Evolutionary conservation across 2,797 vertebrate genomes (phyloP), one percentile per base, ranked within the genome.

Genomic region (Poecile montanus): DNA sequence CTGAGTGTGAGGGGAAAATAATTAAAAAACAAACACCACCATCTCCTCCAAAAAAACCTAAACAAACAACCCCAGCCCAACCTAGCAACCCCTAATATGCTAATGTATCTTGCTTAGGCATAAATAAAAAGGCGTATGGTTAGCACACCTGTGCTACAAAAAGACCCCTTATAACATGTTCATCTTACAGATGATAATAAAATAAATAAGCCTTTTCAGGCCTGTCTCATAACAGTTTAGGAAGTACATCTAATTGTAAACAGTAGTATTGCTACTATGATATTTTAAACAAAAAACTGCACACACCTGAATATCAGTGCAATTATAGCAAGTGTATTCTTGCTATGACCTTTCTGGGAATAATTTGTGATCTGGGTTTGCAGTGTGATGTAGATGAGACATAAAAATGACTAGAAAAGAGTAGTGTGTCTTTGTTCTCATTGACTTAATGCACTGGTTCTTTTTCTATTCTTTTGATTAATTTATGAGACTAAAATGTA

Each of bases 401-500:
- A 2, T 82, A 38, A 89, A 67, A 66, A 75, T 74, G 13, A 67
- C 14, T 61, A 40, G 36, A 54, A 38, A 42, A 85, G 51, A 67
- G 26, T 40, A 60, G 11, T 2, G 2, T 60, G 66, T 62, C 76
- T 88, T 78, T 92, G 53, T 96, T 93, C 47, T 66, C 30, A 38
- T 25, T 94, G 82, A 83, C 91, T 94, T 78, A 91, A 48, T 58
- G 54, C 16, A 20, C 36, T 36, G 8, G 22, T 89, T 93, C 54
- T 72, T 61, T 85, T 89, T 71, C 51, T 73, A 2, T 58, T 88
- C 30, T 54, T 42, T 63, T 96, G 87, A 89, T 95, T 93, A 91
- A 94, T 96, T 92, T 57, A 86, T 88, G 81, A 83, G 66, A 57
- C 47, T 91, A 57, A 88, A 88, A 61, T 85, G 44, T 86, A 27